Base-by-base conservation (phyloP, 2,888 invertebrate species). In the Eupithecia pulchellata region DNA sequence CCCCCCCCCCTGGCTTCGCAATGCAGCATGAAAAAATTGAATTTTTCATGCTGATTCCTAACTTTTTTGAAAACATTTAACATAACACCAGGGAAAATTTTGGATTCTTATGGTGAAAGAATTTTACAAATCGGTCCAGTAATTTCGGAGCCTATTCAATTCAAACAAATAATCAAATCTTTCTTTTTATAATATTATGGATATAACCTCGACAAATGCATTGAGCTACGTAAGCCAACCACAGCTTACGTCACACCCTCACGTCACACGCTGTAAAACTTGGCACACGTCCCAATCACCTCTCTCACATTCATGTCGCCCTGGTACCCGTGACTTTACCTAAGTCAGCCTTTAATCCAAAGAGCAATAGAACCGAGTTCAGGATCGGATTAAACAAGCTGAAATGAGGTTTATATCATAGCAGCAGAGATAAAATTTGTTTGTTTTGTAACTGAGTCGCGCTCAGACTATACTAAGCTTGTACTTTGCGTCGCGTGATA, bases 311-410 rank as follows among this genome's bases (percentile, higher is more conserved):
- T 78, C 65, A 72, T 77, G 79, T 66, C 55, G 27, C 57, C 82
- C 82, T 81, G 71, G 82, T 81, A 81, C 34, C 66, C 47, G 64
- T 62, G 79, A 79, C 77, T 83, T 77, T 75, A 73, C 75, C 78
- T 77, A 81, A 81, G 79, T 78, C 81, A 77, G 75, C 65, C 61
- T 69, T 66, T 75, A 75, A 75, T 77, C 75, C 75, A 73, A 64
- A 66, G 34, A 39, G 70, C 52, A 72, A 75, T 60, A 42, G 36
- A 39, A 61, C 20, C 27, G 39, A 67, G 60, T 36, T 64, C 14
- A 25, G 47, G 27, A n/a, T 27, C 9, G 52, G 72, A 76, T 72
- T 68, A 74, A 61, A 57, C 69, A 76, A 66, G 66, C 69, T 60
- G 69, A 69, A 74, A 30, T 69, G 63, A 69, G n/a, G 57, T 67